These are phyloP conservation scores for Mico argentatus DNA, from an alignment of 2,797 vertebrate species.

Conservation along the genomic window DNA sequence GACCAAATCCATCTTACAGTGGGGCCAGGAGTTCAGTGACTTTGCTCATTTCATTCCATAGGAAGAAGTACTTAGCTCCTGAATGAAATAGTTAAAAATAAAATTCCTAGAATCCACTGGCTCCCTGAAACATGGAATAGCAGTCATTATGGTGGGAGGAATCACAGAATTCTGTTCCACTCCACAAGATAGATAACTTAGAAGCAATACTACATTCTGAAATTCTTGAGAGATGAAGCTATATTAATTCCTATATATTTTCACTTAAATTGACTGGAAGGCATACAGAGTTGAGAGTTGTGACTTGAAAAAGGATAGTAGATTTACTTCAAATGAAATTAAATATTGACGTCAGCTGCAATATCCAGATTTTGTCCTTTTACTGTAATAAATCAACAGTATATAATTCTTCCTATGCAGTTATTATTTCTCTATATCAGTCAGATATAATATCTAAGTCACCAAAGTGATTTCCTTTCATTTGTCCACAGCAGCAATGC, in stretches of 20 bases:
- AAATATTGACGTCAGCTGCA: background rate
- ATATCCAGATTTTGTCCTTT: background rate
- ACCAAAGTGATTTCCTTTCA: background rate
- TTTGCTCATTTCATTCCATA: background rate
- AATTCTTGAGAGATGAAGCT: background rate
- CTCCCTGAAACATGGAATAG: background rate
- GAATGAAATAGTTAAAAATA: background rate
- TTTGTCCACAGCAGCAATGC: background rate
- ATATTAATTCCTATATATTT: background rate
- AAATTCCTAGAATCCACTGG: background rate
- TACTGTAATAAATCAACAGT: background rate
- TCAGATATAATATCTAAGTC: background rate
- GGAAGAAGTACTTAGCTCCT: background rate
- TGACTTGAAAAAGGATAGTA: background rate
- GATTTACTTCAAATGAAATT: constrained; percentile 17
- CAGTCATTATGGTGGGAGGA: background rate
- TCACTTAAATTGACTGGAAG: background rate
- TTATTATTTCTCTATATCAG: background rate
- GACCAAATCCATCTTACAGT: background rate
- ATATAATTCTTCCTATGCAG: background rate
- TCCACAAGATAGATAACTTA: background rate
- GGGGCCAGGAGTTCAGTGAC: background rate
- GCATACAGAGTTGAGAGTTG: background rate
- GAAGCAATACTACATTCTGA: background rate
- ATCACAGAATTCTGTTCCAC: background rate